A percentile compares a stretch with the other conserved stretches of the same genome.
phyloP scores from a whole-genome alignment of 2,797 vertebrate species.

The Melanotaenia parkinsoni region DNA sequence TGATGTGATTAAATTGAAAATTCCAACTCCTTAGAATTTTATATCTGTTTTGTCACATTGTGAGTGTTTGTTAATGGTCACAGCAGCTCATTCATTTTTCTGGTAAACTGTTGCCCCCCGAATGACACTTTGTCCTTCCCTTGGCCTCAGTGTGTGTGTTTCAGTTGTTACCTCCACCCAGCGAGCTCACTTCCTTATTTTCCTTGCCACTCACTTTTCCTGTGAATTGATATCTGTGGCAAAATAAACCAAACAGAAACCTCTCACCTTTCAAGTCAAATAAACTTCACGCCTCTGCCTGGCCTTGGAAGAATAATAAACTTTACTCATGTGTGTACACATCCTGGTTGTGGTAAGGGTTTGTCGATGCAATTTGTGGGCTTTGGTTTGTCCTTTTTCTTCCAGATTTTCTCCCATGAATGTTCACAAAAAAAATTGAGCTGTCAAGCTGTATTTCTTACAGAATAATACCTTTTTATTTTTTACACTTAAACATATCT shows the following conservation, averaged over 20 bases:
- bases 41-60: neutral
- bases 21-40: neutral
- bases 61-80: neutral
- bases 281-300: slow-evolving; percentile 58
- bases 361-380: neutral
- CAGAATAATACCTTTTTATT: neutral
- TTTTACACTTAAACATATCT: neutral
- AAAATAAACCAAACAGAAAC: slow-evolving; percentile 75
- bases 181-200: slow-evolving; percentile 75
- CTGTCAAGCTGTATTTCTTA: neutral
- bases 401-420: neutral
- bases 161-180: slow-evolving; percentile 64
- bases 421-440: neutral
- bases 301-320: slow-evolving; percentile 69
- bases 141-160: slow-evolving; percentile 44
- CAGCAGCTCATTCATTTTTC: neutral
- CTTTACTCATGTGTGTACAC: slow-evolving; percentile 34
- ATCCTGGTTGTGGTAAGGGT: slow-evolving; percentile 31
- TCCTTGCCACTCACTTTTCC: slow-evolving; percentile 68
- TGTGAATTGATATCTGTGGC: slow-evolving; percentile 71
- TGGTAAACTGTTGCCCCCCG: slow-evolving; percentile 46
- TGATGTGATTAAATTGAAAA: neutral
- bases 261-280: slow-evolving; percentile 78
- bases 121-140: slow-evolving; percentile 65
- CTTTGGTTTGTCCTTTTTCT: neutral